Evolutionary conservation across 1,140 invertebrate genomes (phyloP).

Genomic region (Chrysoperla carnea): DNA sequence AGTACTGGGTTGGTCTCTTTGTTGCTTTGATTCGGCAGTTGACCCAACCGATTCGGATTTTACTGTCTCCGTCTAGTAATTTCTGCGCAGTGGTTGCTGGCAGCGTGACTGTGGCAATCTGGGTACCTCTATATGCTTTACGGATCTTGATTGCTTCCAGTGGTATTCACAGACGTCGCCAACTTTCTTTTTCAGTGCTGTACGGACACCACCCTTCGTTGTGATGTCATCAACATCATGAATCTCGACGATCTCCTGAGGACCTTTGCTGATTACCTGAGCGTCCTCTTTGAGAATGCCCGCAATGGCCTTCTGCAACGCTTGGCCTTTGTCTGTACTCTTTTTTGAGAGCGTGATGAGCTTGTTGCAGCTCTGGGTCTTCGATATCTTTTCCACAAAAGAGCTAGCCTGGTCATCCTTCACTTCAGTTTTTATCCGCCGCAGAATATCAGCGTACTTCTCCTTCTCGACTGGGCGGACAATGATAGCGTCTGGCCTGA

Average conservation of each 20-base stretch:
- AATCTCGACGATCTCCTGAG: constrained; percentile 5
- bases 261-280: constrained; percentile 4
- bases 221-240: constrained; percentile 5
- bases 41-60: too few species aligned
- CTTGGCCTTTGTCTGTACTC: too few species aligned
- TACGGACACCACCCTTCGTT: constrained; percentile 5
- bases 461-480: too few species aligned
- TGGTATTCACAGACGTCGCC: too few species aligned
- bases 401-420: constrained; percentile 1
- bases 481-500: background rate
- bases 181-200: background rate
- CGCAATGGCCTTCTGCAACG: too few species aligned
- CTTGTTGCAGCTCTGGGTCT: too few species aligned
- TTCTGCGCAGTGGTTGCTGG: constrained; percentile 2
- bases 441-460: constrained; percentile 4
- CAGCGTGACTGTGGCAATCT: constrained; percentile 4
- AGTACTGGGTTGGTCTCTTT: too few species aligned
- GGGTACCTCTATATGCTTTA: constrained; percentile 6
- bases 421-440: constrained; percentile 4
- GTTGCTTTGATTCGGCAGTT: too few species aligned
- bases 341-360: too few species aligned
- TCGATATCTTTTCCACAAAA: background rate
- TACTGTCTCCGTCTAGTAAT: background rate
- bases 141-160: constrained; percentile 4
- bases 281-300: constrained; percentile 2